phyloP scores from a whole-genome alignment of 37 sponge, comb jelly and placozoan genomes.

The Cladorhizidae sp. region DNA sequence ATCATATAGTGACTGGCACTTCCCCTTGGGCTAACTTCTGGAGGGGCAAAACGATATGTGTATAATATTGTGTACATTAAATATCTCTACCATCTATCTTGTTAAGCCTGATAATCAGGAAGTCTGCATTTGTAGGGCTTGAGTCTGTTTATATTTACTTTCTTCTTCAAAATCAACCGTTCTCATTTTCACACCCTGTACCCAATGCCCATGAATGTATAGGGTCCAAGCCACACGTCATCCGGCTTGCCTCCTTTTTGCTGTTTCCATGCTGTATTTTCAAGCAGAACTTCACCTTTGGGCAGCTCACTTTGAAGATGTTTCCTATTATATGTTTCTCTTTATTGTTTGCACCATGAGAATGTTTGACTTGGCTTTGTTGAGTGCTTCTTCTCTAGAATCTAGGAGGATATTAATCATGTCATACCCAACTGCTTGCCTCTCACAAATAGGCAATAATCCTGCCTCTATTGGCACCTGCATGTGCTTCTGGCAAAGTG shows the following conservation, averaged over 20 bases:
- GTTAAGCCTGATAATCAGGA: too few relatives aligned
- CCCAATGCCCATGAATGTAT: too few relatives aligned
- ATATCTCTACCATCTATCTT: too few relatives aligned
- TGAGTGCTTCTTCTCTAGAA: slow-evolving; percentile 9
- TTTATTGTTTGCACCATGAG: slow-evolving; percentile 28
- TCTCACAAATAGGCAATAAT: neutral
- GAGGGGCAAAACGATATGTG: too few relatives aligned
- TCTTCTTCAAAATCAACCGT: too few relatives aligned
- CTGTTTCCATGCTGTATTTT: slow-evolving; percentile 38
- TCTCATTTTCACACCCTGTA: too few relatives aligned
- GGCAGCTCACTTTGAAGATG: slow-evolving; percentile 9
- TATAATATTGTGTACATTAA: too few relatives aligned
- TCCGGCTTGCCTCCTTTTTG: slow-evolving; percentile 53
- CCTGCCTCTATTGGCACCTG: too few relatives aligned
- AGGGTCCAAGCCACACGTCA: slow-evolving; percentile 41
- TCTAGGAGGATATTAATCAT: slow-evolving; percentile 1
- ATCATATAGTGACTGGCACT: too few relatives aligned
- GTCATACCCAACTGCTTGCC: slow-evolving; percentile 1
- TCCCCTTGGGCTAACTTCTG: too few relatives aligned
- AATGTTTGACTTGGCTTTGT: slow-evolving; percentile 25
- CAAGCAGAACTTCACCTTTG: slow-evolving; percentile 27
- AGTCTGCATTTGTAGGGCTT: too few relatives aligned
- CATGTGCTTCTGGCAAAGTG: slow-evolving; percentile 35
- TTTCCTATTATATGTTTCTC: slow-evolving; percentile 34
- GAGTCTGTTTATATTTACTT: too few relatives aligned